These are phyloP conservation scores for Galago senegalensis DNA, from an alignment of 2,797 vertebrate genomes.

Conservation along the genomic window DNA sequence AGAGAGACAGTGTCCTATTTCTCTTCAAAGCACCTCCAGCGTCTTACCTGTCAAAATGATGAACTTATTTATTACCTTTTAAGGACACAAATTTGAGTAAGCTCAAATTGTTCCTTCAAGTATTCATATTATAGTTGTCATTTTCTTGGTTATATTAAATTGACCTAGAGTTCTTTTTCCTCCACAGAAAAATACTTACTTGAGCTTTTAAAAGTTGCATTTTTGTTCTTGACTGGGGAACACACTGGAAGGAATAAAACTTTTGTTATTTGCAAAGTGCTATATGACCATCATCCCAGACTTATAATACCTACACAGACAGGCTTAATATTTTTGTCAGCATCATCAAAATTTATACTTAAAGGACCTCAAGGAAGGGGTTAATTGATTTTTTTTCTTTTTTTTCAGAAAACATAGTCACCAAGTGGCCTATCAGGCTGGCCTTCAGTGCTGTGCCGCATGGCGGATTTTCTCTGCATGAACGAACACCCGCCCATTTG, in stretches of 20 bases:
- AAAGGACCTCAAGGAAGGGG: neutral
- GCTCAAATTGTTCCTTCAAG: slow-evolving; percentile 63
- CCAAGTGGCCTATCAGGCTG: neutral
- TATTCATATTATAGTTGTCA: slow-evolving; percentile 45
- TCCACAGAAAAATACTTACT: slow-evolving; percentile 21
- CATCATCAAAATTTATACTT: slow-evolving; percentile 1
- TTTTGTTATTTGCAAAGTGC: slow-evolving; percentile 42
- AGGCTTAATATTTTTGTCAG: slow-evolving; percentile 44
- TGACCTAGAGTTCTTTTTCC: slow-evolving; percentile 2
- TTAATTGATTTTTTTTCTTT: slow-evolving; percentile 50
- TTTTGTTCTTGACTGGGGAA: slow-evolving; percentile 48
- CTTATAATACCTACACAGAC: neutral
- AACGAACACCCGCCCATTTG: neutral
- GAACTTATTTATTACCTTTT: slow-evolving; percentile 71
- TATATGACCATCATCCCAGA: neutral
- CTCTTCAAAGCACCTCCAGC: slow-evolving; percentile 65
- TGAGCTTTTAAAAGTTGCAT: slow-evolving; percentile 46
- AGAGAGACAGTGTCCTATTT: slow-evolving; percentile 56
- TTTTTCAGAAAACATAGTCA: neutral
- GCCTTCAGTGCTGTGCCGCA: neutral
- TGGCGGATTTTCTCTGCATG: neutral
- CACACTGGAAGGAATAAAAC: neutral
- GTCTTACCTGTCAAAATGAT: slow-evolving; percentile 70
- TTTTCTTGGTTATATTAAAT: slow-evolving; percentile 63
- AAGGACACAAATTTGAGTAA: slow-evolving; percentile 73